A percentile compares a stretch with the other conserved stretches of the same genome.
Evolutionary conservation across 2,797 vertebrate species (phyloP).

Genomic region (Gouania willdenowi): DNA sequence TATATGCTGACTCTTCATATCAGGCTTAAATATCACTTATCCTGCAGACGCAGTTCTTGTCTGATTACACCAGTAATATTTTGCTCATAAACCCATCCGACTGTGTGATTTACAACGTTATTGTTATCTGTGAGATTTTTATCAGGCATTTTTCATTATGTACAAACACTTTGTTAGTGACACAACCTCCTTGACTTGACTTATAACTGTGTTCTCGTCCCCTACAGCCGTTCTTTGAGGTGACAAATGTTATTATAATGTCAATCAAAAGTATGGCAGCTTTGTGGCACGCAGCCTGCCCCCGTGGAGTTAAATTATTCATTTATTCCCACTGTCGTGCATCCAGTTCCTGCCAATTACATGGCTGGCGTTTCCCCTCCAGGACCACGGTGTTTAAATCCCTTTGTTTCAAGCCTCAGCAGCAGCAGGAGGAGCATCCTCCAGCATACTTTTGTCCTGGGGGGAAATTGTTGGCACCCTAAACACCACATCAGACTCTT

Average conservation of each 20-base stretch:
- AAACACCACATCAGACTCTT: neutral
- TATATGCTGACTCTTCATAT: too few relatives aligned
- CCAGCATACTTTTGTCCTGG: neutral
- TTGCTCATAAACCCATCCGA: too few relatives aligned
- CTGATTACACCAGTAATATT: too few relatives aligned
- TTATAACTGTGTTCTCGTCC: neutral
- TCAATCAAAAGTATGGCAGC: conserved; percentile 33
- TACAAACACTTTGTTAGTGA: neutral
- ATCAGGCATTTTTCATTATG: too few relatives aligned
- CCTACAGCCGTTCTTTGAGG: neutral
- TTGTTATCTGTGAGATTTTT: too few relatives aligned
- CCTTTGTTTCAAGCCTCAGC: conserved; percentile 19
- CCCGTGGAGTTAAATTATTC: conserved; percentile 41
- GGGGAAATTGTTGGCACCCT: neutral
- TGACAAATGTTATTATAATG: conserved; percentile 41
- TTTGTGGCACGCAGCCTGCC: conserved; percentile 21
- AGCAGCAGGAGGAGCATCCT: conserved; percentile 9
- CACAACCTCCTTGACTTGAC: conserved; percentile 1
- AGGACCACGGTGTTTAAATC: conserved; percentile 9
- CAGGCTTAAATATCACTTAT: too few relatives aligned
- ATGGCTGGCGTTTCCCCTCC: conserved; percentile 1
- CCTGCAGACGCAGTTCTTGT: too few relatives aligned
- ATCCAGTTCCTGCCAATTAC: conserved; percentile 29
- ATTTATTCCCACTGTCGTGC: conserved; percentile 40
- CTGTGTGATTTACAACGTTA: too few relatives aligned